These are phyloP conservation scores for human DNA, from an alignment of 2,113 vertebrate species.

Conservation along the genomic window GRCh38 chr20:43922501-43923000, in stretches of 20 bases:
- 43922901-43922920: neutral
- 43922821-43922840: neutral
- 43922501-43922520: neutral
- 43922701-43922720: conserved; percentile 59
- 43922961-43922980: neutral
- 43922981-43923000: neutral
- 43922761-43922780: neutral
- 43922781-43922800: neutral
- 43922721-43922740: neutral
- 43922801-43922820: neutral
- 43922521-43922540: neutral
- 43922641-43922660: conserved; percentile 50
- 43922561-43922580: conserved; percentile 27
- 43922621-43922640: conserved; percentile 63
- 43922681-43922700: conserved; percentile 40
- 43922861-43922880: neutral
- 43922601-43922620: conserved; percentile 56
- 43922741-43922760: neutral
- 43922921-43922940: neutral
- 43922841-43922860: neutral
- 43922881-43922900: neutral
- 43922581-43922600: conserved; percentile 67
- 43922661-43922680: conserved; percentile 22
- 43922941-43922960: neutral
- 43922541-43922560: neutral